A percentile compares a stretch with the other conserved stretches of the same genome.
These are phyloP conservation scores for Geophilus truncorum DNA, from an alignment of 2,888 invertebrate genomes.

Conservation along the genomic window DNA sequence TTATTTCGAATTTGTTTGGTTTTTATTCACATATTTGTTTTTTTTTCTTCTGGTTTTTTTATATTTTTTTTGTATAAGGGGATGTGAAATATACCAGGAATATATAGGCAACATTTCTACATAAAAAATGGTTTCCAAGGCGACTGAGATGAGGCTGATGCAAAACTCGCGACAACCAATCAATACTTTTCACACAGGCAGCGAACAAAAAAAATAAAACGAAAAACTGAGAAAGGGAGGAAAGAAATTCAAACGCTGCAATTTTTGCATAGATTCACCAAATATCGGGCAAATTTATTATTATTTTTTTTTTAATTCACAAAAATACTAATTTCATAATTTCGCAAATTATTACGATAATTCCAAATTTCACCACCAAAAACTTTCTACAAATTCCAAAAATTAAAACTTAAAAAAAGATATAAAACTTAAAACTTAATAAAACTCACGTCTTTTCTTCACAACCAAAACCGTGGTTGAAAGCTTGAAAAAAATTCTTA, in stretches of 20 bases:
- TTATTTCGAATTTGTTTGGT: neutral
- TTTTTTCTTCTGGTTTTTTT: neutral
- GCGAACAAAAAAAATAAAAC: neutral
- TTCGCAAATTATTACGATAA: no score
- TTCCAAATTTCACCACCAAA: no score
- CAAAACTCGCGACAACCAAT: slow-evolving; percentile 27
- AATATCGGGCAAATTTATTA: neutral
- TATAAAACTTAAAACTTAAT: no score
- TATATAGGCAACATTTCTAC: slow-evolving; percentile 23
- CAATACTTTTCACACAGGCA: slow-evolving; percentile 27
- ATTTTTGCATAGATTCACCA: neutral
- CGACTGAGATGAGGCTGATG: slow-evolving; percentile 25
- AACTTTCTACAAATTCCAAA: no score
- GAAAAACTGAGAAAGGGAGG: neutral
- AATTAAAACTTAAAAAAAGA: no score
- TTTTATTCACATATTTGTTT: neutral
- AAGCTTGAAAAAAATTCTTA: neutral
- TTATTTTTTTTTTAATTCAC: no score
- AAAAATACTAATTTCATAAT: no score
- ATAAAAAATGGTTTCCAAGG: slow-evolving; percentile 27
- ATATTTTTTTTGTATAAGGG: neutral
- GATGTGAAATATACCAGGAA: neutral
- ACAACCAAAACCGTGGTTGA: neutral
- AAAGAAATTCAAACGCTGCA: neutral
- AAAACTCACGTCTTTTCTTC: neutral